Evolutionary conservation across 2,797 vertebrate genomes (phyloP), one percentile per base, ranked within the genome.

Genomic region (Neopelma chrysocephalum): DNA sequence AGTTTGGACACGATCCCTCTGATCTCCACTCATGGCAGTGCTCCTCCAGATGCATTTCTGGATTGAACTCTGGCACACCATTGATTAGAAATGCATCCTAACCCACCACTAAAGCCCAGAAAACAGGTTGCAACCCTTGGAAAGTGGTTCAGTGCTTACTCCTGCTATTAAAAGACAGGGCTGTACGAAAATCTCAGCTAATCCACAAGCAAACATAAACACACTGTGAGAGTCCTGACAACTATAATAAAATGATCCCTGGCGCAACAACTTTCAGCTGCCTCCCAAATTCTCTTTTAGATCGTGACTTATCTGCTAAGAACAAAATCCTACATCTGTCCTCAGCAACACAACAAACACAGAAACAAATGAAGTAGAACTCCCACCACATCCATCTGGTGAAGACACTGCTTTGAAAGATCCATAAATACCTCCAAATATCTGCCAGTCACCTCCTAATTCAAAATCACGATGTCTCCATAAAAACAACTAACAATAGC

Each of bases 1-100:
- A 15, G 13, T 23, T 4, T 61, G 60, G n/a, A 29, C 11, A 9
- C 34, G 32, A 75, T 16, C 34, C 48, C 32, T 25, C 13, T 1
- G 0, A 40, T 8, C 31, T 32, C 66, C 10, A 1, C n/a, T 36
- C 40, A 26, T 0, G 25, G 78, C 61, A 58, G 8, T 10, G 51
- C 32, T 77, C 45, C 61, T 45, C 56, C 38, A 78, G 32, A 16
- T 45, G 20, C n/a, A n/a, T 66, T 69, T 70, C 26, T 12, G 38
- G 32, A 53, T 23, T 27, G 36, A 89, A 57, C 48, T 57, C 40
- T 25, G 65, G 32, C 34, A 56, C 51, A 17, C 43, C 53, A 45
- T 26, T 20, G 4, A 47, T 26, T 14, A 71, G 27, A 90, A 84
- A 75, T 3, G 1, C n/a, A 62, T 20, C 62, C 27, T 38, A 60